Evolutionary conservation across 1,140 invertebrate genomes (phyloP), one percentile per base, ranked within the genome.

Genomic region (Solen grandis): DNA sequence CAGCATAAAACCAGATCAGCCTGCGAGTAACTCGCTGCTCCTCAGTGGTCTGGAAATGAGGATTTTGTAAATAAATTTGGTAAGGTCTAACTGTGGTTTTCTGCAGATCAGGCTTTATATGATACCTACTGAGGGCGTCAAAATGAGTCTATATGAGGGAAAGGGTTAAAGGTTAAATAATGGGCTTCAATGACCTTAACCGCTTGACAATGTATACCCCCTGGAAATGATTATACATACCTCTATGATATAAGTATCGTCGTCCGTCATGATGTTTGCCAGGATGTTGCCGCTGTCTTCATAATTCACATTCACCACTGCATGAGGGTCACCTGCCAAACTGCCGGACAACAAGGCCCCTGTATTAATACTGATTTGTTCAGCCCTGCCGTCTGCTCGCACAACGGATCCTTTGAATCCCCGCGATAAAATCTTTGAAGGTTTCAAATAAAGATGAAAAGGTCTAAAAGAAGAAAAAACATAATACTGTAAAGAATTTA

Each of bases 171-270:
- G n/a, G n/a, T n/a, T n/a, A n/a, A n/a, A n/a, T n/a, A n/a, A n/a
- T n/a, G n/a, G n/a, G n/a, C n/a, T n/a, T n/a, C n/a, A n/a, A n/a
- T n/a, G n/a, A n/a, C n/a, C n/a, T n/a, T n/a, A n/a, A n/a, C n/a
- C n/a, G n/a, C n/a, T n/a, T n/a, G n/a, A n/a, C n/a, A n/a, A n/a
- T n/a, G n/a, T n/a, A n/a, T n/a, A n/a, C n/a, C n/a, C n/a, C n/a
- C n/a, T n/a, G n/a, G n/a, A n/a, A n/a, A n/a, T n/a, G n/a, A n/a
- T n/a, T n/a, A n/a, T n/a, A n/a, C 33, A 36, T 78, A 84, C 83
- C 68, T 84, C 83, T 65, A 84, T 75, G 14, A 84, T 27, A 62
- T 81, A 84, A 8, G 74, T 74, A 69, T 84, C 78, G 27, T 84
- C 74, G 52, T 54, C 35, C 3, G 78, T 81, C 10, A 62, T 76